phyloP scores from a whole-genome alignment of 2,113 vertebrate genomes.

The Ifrita kowaldi region DNA sequence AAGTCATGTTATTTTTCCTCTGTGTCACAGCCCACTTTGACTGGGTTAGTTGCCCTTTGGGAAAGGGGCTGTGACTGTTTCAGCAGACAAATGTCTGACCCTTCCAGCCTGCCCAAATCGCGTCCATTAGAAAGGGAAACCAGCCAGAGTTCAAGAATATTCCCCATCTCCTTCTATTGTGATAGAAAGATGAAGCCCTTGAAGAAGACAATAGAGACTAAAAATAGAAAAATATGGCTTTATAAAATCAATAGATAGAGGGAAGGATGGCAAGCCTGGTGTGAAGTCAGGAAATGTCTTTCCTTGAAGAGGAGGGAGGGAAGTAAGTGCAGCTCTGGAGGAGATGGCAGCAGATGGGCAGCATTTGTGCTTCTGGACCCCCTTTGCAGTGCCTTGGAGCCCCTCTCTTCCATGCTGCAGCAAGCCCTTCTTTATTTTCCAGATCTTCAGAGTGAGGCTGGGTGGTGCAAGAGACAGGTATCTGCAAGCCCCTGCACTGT shows the following conservation, averaged over 20 bases:
- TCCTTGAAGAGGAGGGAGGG: background rate
- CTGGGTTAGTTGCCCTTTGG: background rate
- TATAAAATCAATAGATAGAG: background rate
- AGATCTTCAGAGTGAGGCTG: background rate
- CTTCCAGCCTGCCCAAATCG: background rate
- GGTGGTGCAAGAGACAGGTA: background rate
- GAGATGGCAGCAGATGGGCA: background rate
- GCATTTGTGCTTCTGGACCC: background rate
- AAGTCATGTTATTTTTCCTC: fast-evolving
- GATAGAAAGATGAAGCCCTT: background rate
- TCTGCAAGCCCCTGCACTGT: background rate
- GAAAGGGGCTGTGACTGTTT: background rate
- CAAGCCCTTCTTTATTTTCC: background rate
- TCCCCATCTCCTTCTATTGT: background rate
- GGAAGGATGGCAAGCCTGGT: background rate
- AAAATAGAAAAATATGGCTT: fast-evolving
- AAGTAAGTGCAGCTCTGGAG: fast-evolving
- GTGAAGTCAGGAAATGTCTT: background rate
- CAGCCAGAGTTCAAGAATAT: background rate
- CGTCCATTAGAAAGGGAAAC: background rate
- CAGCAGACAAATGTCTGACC: background rate
- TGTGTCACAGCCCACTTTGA: background rate
- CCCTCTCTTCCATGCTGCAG: background rate
- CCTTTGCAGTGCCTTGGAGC: background rate
- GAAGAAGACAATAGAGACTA: background rate